Base-by-base conservation (phyloP, 2,797 vertebrate genomes). In the Apodemus agrarius region DNA sequence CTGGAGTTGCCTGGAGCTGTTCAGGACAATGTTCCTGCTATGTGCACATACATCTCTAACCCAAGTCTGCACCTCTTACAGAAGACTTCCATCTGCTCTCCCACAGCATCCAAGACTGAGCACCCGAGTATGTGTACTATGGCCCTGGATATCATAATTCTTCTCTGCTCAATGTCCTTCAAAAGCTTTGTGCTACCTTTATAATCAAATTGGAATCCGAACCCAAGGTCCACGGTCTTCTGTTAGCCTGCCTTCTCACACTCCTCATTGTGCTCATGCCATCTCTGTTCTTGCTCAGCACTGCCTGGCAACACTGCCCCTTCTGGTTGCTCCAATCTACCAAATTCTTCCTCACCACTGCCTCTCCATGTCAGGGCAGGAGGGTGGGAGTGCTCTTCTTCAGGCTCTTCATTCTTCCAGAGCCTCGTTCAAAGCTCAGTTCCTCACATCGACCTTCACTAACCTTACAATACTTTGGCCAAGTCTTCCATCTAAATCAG, bases 241-340 rank as follows among this genome's bases (percentile, higher is more conserved):
- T 1, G 0, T 3, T 37, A 59, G 16, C 17, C 19, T 3, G 86
- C 54, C 26, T 19, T 19, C 37, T 16, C 31, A 34, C 31, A 1
- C 16, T 11, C 29, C 65, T 81, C n/a, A n/a, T n/a, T n/a, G n/a
- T n/a, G n/a, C n/a, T 54, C 67, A 31, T 2, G 0, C 40, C 34
- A 7, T 16, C 16, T 13, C 26, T 19, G 0, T 13, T 57, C 24
- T 6, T 22, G 24, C 24, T 67, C 49, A 29, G 5, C 0, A 5
- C 7, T 31, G 14, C 61, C 57, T 17, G 3, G 79, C 49, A 46
- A 26, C 22, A 10, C 22, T 1, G 52, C 13, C 43, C 83, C 65
- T 9, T 22, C 67, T 22, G 79, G 6, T 46, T 81, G 22, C n/a
- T 91, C 14, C 19, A 49, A 61, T 31, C 34, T 14, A 9, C 49